Base-by-base conservation (phyloP, 2,888 invertebrate species). In the Ormyrus rosae region DNA sequence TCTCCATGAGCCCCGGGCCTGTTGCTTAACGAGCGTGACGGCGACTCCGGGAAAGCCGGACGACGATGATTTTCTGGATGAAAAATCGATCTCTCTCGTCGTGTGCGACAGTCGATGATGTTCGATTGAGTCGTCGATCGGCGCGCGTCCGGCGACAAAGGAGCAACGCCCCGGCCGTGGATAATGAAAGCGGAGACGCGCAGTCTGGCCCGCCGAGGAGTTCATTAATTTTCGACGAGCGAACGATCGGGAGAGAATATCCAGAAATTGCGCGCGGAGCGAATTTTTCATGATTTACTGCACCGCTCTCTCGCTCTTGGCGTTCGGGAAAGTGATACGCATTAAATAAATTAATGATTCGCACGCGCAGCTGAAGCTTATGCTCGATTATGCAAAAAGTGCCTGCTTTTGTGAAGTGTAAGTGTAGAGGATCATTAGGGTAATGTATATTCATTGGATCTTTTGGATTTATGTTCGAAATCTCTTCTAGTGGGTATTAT, bases 81-180 rank as follows among this genome's bases (percentile, higher is more conserved):
- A 85, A 84, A 83, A 84, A 82, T 83, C 81, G 80, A 80, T 78
- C 71, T 64, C 74, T 19, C 71, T 69, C 64, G 81, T 83, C 82
- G 53, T 45, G 58, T 45, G 50, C 19, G 19, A 48, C 34, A 34
- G 34, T 34, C 34, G 34, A 34, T 34, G 34, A 34, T 34, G 34
- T 8, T 75, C 63, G 76, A 79, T 79, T 79, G 69, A 81, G 71
- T 76, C 53, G 81, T 81, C 64, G 51, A 34, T n/a, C 55, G 58
- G 73, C 6, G 48, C 13, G 34, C 34, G 34, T 13, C 34, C 34
- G 34, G 34, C 34, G 34, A 78, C 73, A 81, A 80, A 50, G 69
- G 60, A 65, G 48, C 3, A 78, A 78, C 74, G 78, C 65, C 78
- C 65, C 60, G 64, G 34, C 75, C 75, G 63, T 75, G 71, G 71